Percentiles rank a stretch among this genome's conserved stretches.
phyloP scores from a whole-genome alignment of 2,113 vertebrate species.

The Mus musculus region DNA sequence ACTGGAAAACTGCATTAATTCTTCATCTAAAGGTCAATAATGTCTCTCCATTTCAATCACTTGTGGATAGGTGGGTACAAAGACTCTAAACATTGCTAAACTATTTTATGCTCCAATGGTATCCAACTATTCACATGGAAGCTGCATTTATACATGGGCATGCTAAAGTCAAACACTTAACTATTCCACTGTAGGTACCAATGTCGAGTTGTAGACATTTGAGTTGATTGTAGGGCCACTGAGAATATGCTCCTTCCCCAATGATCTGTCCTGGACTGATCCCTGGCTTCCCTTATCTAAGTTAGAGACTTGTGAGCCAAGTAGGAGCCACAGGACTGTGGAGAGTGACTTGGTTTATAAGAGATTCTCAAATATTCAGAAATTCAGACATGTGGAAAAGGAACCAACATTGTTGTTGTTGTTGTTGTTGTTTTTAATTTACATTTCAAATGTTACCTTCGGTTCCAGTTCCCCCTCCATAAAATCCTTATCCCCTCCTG shows the following conservation, averaged over 20 bases:
- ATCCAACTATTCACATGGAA: background rate
- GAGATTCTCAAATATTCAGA: background rate
- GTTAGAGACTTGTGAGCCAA: background rate
- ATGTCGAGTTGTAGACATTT: background rate
- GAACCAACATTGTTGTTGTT: background rate
- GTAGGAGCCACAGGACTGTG: background rate
- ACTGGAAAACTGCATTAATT: background rate
- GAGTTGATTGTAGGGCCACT: too few species aligned
- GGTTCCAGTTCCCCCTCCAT: too few species aligned
- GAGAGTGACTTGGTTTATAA: background rate
- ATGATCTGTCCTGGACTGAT: background rate
- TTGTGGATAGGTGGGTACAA: background rate
- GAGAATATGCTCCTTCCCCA: rapidly evolving
- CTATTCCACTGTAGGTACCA: background rate
- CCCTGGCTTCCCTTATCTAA: background rate
- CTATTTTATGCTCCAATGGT: background rate
- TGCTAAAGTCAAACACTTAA: background rate
- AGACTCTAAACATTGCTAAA: background rate
- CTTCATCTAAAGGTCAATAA: background rate
- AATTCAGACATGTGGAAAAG: background rate
- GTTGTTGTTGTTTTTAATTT: too few species aligned
- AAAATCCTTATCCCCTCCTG: too few species aligned
- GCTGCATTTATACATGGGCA: background rate
- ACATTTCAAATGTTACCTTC: too few species aligned
- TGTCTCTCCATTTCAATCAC: background rate